phyloP scores from a whole-genome alignment of 2,888 invertebrate genomes.

The Monopis laevigella region DNA sequence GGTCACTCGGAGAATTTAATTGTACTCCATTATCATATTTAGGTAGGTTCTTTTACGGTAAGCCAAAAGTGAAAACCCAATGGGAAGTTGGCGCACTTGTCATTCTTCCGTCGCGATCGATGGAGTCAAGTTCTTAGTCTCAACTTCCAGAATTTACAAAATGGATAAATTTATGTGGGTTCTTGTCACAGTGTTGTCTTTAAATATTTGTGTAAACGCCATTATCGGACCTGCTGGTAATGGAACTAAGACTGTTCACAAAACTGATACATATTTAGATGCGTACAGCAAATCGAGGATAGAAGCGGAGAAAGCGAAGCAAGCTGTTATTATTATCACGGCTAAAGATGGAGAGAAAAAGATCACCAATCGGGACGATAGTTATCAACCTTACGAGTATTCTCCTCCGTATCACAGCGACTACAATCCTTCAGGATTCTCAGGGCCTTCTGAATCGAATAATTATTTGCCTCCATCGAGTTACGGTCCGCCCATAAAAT shows the following conservation, averaged over 20 bases:
- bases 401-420: conserved; percentile 39
- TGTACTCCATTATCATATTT: conserved; percentile 67
- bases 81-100: conserved; percentile 43
- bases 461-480: conserved; percentile 36
- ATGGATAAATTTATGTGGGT: conserved; percentile 32
- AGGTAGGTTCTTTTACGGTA: conserved; percentile 65
- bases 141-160: conserved; percentile 19
- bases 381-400: conserved; percentile 49
- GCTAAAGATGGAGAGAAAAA: conserved; percentile 58
- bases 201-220: conserved; percentile 39
- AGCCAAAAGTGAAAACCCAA: conserved; percentile 66
- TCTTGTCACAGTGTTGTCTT: conserved; percentile 32
- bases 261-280: conserved; percentile 71
- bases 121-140: conserved; percentile 51
- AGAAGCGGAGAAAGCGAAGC: conserved; percentile 54
- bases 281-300: conserved; percentile 69
- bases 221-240: conserved; percentile 46
- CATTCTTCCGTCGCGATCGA: conserved; percentile 60
- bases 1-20: conserved; percentile 64
- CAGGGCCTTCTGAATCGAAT: conserved; percentile 26
- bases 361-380: conserved; percentile 55
- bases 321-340: conserved; percentile 52
- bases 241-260: conserved; percentile 36
- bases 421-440: conserved; percentile 39
- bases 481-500: conserved; percentile 36